phyloP scores from a whole-genome alignment of 2,888 invertebrate genomes.

The Andrena praecox region DNA sequence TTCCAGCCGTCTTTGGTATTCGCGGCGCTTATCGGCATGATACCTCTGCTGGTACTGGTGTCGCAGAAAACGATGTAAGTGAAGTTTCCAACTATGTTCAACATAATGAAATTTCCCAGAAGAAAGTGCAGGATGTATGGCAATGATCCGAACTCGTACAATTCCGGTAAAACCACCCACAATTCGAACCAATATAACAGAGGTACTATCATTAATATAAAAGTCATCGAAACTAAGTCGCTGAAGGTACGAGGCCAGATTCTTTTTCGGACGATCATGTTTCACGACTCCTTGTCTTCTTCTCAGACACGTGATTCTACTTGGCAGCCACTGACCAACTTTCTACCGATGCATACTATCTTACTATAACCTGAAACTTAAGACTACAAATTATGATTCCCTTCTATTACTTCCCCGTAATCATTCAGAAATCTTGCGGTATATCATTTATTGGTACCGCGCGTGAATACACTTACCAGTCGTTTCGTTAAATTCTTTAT shows the following conservation, averaged over 20 bases:
- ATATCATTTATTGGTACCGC: not conserved
- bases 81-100: constrained; percentile 92
- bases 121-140: constrained; percentile 87
- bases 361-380: constrained; percentile 41
- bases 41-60: constrained; percentile 89
- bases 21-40: constrained; percentile 85
- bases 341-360: constrained; percentile 2
- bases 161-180: constrained; percentile 90
- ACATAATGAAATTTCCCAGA: constrained; percentile 89
- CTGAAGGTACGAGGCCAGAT: constrained; percentile 79
- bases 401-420: not conserved
- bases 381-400: not conserved
- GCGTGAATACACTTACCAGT: constrained; percentile 11
- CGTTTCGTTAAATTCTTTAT: constrained; percentile 6
- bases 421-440: not conserved
- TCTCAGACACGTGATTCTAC: constrained; percentile 32
- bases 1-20: constrained; percentile 88
- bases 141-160: constrained; percentile 87
- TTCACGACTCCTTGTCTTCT: constrained; percentile 1
- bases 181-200: constrained; percentile 91
- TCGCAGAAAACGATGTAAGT: constrained; percentile 91
- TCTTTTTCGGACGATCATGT: constrained; percentile 78
- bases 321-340: not conserved
- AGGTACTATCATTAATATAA: constrained; percentile 88
- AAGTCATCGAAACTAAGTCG: constrained; percentile 86